Base-by-base conservation (phyloP, 1,140 invertebrate genomes). In the Coptotermes formosanus region DNA sequence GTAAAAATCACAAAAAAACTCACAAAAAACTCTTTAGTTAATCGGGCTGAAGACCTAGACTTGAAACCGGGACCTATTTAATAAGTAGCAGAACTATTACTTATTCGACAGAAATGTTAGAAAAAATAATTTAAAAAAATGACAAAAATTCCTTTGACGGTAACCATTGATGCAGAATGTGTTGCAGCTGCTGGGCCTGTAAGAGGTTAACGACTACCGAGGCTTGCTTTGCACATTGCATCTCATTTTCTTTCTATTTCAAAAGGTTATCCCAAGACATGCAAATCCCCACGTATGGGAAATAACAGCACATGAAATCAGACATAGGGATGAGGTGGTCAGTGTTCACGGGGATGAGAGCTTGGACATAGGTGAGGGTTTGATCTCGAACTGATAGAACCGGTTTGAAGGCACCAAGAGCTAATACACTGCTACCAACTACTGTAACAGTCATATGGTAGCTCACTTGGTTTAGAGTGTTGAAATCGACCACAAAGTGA, bases 391-490 rank as follows among this genome's bases (percentile, higher is more conserved):
- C 25, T 30, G 2, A 75, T 9, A 75, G 64, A 75, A 75, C 64
- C 64, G 64, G 64, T 75, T 75, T 75, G 25, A 75, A 30, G n/a
- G 64, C 64, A 75, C 64, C 64, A 30, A 75, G 25, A 75, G 7
- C 7, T 30, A 30, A n/a, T 75, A 25, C 64, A 75, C n/a, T 75
- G 64, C n/a, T 75, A 75, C 64, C 64, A 75, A 75, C 64, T 75
- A 75, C 14, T 75, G n/a, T 75, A n/a, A 75, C n/a, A 75, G 64
- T n/a, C 64, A 75, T 75, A 30, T 75, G n/a, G n/a, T 75, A 75
- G 8, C 7, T 75, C n/a, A 30, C 64, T 75, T 25, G 8, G 7
- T 30, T 75, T 30, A 75, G n/a, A 8, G 11, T 14, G 9, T 11
- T 25, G 25, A 75, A 75, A 75, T 75, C 64, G 64, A 75, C 64